phyloP scores from a whole-genome alignment of 2,797 vertebrate species.

The Lepilemur septentrionalis region DNA sequence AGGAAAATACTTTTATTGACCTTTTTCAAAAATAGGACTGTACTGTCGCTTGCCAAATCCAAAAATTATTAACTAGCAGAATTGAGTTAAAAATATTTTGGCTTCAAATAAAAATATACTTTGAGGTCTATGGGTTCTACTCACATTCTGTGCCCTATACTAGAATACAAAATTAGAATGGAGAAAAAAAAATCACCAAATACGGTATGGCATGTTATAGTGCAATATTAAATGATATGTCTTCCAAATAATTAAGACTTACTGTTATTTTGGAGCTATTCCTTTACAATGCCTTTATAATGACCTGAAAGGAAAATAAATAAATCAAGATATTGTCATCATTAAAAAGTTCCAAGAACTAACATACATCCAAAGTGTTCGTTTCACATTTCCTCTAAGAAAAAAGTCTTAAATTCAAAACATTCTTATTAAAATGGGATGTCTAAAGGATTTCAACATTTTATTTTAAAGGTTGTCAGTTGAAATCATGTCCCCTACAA shows the following conservation, averaged over 20 bases:
- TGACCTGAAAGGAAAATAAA: constrained; percentile 49
- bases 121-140: neutral
- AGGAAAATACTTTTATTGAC: constrained; percentile 42
- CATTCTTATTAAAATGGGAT: neutral
- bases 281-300: neutral
- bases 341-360: neutral
- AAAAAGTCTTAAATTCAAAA: neutral
- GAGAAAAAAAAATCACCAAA: neutral
- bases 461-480: neutral
- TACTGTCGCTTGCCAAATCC: neutral
- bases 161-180: neutral
- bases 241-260: neutral
- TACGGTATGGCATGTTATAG: neutral
- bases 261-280: neutral
- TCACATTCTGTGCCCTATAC: neutral
- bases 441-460: neutral
- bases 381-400: neutral
- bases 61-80: constrained; percentile 40
- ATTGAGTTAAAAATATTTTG: constrained; percentile 32
- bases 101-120: constrained; percentile 9
- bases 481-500: neutral
- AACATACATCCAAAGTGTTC: neutral
- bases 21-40: constrained; percentile 38
- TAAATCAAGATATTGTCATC: neutral
- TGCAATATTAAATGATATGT: neutral